These are phyloP conservation scores for Thelaira solivaga DNA, from an alignment of 2,888 invertebrate species.

Conservation along the genomic window DNA sequence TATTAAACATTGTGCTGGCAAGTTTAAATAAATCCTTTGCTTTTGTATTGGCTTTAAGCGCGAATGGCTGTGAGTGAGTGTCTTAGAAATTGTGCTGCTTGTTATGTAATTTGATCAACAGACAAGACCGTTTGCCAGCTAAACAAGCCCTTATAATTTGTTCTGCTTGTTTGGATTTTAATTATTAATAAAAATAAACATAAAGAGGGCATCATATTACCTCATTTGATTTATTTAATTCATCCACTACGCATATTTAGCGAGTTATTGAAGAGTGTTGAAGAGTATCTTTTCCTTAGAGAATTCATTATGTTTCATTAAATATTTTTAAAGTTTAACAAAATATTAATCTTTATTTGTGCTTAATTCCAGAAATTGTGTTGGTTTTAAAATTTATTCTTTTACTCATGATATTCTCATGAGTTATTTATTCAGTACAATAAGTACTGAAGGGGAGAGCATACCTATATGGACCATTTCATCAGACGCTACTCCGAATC, in stretches of 20 bases:
- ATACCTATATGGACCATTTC: too few species aligned
- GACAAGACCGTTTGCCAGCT: background rate
- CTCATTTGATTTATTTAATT: background rate
- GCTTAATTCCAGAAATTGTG: too few species aligned
- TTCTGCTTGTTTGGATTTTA: conserved; percentile 7
- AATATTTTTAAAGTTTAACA: conserved; percentile 3
- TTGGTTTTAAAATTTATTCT: too few species aligned
- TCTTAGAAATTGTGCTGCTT: conserved; percentile 33
- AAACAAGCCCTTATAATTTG: conserved; percentile 26
- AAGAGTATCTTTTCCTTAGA: background rate
- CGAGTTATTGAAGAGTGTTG: background rate
- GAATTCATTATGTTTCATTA: background rate
- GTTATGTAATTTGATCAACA: conserved; percentile 21
- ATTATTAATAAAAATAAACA: conserved; percentile 3
- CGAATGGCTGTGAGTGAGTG: conserved; percentile 5
- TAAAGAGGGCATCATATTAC: conserved; percentile 39
- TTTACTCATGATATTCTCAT: too few species aligned
- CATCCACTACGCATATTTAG: background rate
- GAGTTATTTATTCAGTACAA: too few species aligned
- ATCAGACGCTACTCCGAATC: too few species aligned
- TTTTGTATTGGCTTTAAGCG: conserved; percentile 9
- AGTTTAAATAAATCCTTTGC: conserved; percentile 41
- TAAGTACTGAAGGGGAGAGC: too few species aligned
- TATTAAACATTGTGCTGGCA: conserved; percentile 38
- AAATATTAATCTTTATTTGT: too few species aligned